phyloP scores from a whole-genome alignment of 2,797 vertebrate species.

The Typhlichthys subterraneus region DNA sequence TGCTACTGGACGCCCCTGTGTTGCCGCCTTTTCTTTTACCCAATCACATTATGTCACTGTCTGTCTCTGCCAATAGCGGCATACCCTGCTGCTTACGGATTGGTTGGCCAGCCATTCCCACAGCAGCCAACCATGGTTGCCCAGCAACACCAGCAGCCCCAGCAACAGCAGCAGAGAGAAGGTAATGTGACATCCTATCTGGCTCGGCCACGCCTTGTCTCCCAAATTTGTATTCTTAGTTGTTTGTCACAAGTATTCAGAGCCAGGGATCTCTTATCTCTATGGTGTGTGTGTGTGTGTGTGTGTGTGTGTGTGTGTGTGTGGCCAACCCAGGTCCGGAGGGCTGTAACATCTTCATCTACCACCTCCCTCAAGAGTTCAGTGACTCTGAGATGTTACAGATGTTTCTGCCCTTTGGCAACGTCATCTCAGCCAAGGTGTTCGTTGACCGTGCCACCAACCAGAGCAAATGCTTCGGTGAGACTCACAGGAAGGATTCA shows the following conservation, averaged over 20 bases:
- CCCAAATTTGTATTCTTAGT: constrained; percentile 46
- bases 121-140: constrained; percentile 87
- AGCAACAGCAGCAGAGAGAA: constrained; percentile 89
- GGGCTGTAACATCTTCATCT: constrained; percentile 97
- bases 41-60: constrained; percentile 61
- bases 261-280: constrained; percentile 40
- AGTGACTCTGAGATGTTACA: constrained; percentile 94
- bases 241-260: constrained; percentile 47
- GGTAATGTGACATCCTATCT: constrained; percentile 78
- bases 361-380: constrained; percentile 97
- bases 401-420: constrained; percentile 95
- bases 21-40: constrained; percentile 72
- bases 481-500: constrained; percentile 40
- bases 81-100: constrained; percentile 90
- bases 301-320: constrained; percentile 42
- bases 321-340: constrained; percentile 83
- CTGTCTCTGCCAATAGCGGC: constrained; percentile 81
- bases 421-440: constrained; percentile 94
- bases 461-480: constrained; percentile 96
- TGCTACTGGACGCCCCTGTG: constrained; percentile 47
- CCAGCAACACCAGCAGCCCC: constrained; percentile 88
- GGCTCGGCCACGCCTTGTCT: constrained; percentile 51
- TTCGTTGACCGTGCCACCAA: constrained; percentile 94
- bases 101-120: constrained; percentile 89
- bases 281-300: constrained; percentile 31